phyloP scores from a whole-genome alignment of 1,140 invertebrate species.

The Drosophila eugracilis region DNA sequence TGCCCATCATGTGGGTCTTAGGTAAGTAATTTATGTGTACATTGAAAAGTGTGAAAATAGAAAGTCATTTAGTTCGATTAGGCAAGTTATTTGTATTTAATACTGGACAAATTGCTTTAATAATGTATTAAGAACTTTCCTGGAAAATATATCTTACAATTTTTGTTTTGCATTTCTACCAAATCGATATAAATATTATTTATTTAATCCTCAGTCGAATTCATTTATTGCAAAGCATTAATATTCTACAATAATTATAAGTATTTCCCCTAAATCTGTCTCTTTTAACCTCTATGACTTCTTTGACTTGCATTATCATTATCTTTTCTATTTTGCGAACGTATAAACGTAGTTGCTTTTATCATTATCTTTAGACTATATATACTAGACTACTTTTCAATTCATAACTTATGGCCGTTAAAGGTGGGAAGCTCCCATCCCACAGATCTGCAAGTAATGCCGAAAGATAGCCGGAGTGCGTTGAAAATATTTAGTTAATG shows the following conservation, averaged over 20 bases:
- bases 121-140: background rate
- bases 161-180: no score
- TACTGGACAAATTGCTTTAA: background rate
- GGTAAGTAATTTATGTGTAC: background rate
- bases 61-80: background rate
- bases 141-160: background rate
- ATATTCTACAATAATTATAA: no score
- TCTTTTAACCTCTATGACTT: background rate
- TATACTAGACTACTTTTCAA: constrained; percentile 10
- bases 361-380: constrained; percentile 8
- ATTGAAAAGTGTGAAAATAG: background rate
- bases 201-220: background rate
- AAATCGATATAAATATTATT: no score
- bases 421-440: background rate
- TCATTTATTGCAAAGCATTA: no score
- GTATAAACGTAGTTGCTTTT: constrained; percentile 1
- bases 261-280: background rate
- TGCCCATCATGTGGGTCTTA: constrained; percentile 26
- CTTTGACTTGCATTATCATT: background rate
- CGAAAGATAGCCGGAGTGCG: constrained; percentile 23
- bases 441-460: constrained; percentile 33
- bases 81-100: constrained; percentile 1
- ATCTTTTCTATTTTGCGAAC: background rate
- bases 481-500: constrained; percentile 70
- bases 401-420: constrained; percentile 11